A percentile compares a stretch with the other conserved stretches of the same genome.
phyloP scores from a whole-genome alignment of 2,888 invertebrate genomes.

The Rhaphigaster nebulosa region DNA sequence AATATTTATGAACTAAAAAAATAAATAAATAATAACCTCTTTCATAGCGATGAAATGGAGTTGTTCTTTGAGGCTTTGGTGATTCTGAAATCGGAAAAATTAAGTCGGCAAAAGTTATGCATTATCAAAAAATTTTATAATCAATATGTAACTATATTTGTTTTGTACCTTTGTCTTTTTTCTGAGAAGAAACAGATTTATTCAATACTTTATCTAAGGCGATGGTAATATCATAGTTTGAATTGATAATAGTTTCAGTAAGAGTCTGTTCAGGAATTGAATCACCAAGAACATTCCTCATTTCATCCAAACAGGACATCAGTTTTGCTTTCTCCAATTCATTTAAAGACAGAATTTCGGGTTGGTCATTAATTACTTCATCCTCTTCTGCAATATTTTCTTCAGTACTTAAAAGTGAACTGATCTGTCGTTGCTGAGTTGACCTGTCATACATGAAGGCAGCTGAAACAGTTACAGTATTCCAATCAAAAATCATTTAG shows the following conservation, averaged over 20 bases:
- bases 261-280: conserved; percentile 80
- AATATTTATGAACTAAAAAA: background rate
- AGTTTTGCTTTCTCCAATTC: conserved; percentile 82
- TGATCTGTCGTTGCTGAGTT: conserved; percentile 73
- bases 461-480: conserved; percentile 61
- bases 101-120: conserved; percentile 73
- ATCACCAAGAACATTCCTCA: conserved; percentile 85
- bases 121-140: background rate
- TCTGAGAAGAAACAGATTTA: conserved; percentile 31
- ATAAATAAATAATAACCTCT: conserved; percentile 12
- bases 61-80: conserved; percentile 60
- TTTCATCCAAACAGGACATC: conserved; percentile 86
- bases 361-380: conserved; percentile 74
- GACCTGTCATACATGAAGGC: conserved; percentile 88
- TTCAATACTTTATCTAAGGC: conserved; percentile 58
- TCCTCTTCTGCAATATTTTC: conserved; percentile 79
- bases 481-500: background rate
- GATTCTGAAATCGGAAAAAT: conserved; percentile 75
- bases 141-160: background rate
- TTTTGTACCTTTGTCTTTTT: conserved; percentile 16
- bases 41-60: conserved; percentile 1
- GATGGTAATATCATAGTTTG: conserved; percentile 59
- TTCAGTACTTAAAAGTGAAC: conserved; percentile 78
- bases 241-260: conserved; percentile 68
- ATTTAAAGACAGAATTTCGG: conserved; percentile 70